Evolutionary conservation across 2,113 vertebrate species (phyloP).

Genomic region (Emberiza fucata): DNA sequence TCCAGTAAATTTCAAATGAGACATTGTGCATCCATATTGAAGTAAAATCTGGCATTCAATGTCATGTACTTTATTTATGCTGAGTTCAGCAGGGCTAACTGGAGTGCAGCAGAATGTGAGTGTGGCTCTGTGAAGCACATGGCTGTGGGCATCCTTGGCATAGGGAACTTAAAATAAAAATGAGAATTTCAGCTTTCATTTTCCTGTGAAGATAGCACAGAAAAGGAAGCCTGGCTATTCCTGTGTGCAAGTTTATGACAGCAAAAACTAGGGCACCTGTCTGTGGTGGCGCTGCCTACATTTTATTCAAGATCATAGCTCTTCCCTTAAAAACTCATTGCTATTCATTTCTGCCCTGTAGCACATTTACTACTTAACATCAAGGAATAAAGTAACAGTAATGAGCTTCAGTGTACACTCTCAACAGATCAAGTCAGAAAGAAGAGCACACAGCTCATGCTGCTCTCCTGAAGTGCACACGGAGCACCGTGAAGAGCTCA

Average conservation of each 20-base stretch:
- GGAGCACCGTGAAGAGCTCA: neutral
- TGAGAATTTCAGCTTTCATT: neutral
- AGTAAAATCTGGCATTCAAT: neutral
- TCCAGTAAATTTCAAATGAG: neutral
- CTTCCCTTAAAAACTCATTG: neutral
- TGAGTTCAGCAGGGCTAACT: neutral
- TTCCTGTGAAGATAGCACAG: neutral
- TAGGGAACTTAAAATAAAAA: neutral
- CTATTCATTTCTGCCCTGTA: neutral
- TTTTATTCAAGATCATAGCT: neutral
- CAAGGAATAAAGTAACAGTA: neutral
- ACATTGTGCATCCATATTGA: neutral
- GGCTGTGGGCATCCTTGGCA: neutral
- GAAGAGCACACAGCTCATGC: neutral
- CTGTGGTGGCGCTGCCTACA: neutral
- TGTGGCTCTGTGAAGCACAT: neutral
- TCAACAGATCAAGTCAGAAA: neutral
- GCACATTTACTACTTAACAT: neutral
- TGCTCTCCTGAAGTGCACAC: neutral
- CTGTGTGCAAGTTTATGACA: neutral
- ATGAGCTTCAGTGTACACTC: neutral
- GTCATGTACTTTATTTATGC: neutral
- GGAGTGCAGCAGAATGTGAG: neutral
- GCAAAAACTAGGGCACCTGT: constrained; percentile 6
- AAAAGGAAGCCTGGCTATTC: neutral